Conservation (phyloP, 2,888 invertebrate genomes). For the Acanthosepion pharaonis region DNA sequence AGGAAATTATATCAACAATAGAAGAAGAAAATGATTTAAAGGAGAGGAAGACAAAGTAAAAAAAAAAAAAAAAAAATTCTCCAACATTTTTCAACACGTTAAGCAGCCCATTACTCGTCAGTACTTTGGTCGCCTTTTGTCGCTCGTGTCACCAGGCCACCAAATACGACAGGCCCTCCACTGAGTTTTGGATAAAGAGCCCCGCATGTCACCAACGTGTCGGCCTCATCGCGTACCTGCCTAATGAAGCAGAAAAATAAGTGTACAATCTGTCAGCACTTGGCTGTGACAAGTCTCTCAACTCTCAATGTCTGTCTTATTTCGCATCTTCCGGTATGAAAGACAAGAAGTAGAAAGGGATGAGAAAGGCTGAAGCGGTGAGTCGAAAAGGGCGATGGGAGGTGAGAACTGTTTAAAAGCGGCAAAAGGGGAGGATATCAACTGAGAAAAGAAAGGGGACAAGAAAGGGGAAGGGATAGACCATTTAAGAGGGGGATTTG, state of each 20-base stretch:
- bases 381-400: no score
- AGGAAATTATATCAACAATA: no score
- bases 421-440: no score
- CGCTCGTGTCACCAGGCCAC: neutral
- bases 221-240: neutral
- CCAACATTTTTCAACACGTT: neutral
- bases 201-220: neutral
- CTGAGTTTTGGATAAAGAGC: neutral
- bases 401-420: no score
- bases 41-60: no score
- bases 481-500: no score
- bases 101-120: neutral
- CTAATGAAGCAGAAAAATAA: neutral
- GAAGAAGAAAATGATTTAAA: no score
- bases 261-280: neutral
- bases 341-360: neutral
- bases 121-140: neutral
- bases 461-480: no score
- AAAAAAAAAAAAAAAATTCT: neutral
- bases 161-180: neutral
- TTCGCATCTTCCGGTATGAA: neutral
- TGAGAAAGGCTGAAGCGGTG: no score
- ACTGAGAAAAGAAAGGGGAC: no score
- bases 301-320: neutral
- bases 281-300: neutral